These are phyloP conservation scores for Ypsolopha scabrella DNA, from an alignment of 2,888 invertebrate species.

Conservation along the genomic window DNA sequence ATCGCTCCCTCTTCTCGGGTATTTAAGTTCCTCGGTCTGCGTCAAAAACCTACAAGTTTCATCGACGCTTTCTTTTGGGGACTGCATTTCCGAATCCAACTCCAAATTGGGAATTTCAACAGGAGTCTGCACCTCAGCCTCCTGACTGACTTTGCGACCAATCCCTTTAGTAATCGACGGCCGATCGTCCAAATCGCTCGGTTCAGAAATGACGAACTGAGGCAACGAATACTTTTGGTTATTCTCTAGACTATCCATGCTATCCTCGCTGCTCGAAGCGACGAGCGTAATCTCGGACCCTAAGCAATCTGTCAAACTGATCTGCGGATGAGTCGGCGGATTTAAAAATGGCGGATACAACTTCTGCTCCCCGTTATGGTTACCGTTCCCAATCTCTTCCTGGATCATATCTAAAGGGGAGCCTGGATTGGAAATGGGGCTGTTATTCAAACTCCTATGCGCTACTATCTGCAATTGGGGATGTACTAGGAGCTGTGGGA, in stretches of 20 bases:
- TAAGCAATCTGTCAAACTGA: constrained; percentile 91
- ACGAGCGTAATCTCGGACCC: constrained; percentile 87
- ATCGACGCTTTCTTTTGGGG: constrained; percentile 36
- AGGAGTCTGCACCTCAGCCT: constrained; percentile 51
- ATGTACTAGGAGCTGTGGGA: constrained; percentile 24
- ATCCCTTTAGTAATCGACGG: constrained; percentile 87
- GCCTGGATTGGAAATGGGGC: constrained; percentile 73
- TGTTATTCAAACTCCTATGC: constrained; percentile 71
- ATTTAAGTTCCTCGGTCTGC: constrained; percentile 41
- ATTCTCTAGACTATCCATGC: constrained; percentile 76
- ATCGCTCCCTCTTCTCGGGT: constrained; percentile 75
- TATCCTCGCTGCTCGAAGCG: constrained; percentile 81
- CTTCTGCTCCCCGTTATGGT: constrained; percentile 22
- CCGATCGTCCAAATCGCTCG: constrained; percentile 75
- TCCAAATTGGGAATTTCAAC: constrained; percentile 21
- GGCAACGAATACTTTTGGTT: constrained; percentile 63
- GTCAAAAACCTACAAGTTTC: constrained; percentile 28
- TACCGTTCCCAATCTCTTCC: constrained; percentile 68
- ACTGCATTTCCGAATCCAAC: constrained; percentile 49
- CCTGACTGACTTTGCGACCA: constrained; percentile 77
- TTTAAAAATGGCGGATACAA: constrained; percentile 15
- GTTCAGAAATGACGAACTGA: constrained; percentile 79
- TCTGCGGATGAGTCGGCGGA: constrained; percentile 78
- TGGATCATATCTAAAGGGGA: constrained; percentile 85
- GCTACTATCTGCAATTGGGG: constrained; percentile 53